Percentiles rank a stretch among this genome's conserved stretches.
Evolutionary conservation across 2,797 vertebrate genomes (phyloP).

Genomic region (Pseudochirops cupreus): DNA sequence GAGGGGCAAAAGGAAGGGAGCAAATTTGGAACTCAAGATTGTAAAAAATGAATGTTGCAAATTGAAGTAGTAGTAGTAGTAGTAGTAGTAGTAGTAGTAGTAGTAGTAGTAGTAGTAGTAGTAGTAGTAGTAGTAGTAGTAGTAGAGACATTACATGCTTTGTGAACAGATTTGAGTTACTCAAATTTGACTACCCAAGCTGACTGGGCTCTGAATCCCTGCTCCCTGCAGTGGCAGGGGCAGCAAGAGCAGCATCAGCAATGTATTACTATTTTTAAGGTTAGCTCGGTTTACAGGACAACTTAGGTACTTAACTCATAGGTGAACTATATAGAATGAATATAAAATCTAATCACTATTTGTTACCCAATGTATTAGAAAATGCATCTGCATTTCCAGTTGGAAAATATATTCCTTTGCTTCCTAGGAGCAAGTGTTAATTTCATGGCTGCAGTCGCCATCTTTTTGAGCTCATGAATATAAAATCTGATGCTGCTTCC

Average conservation of each 20-base stretch:
- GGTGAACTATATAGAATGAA: not conserved
- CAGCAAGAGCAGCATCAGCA: too few relatives aligned
- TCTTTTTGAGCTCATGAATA: not conserved
- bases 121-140: too few relatives aligned
- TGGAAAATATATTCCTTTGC: not conserved
- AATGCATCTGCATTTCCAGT: not conserved
- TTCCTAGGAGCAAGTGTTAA: not conserved
- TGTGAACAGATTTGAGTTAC: too few relatives aligned
- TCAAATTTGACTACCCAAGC: too few relatives aligned
- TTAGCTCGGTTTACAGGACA: too few relatives aligned
- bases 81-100: too few relatives aligned
- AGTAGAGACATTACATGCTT: too few relatives aligned
- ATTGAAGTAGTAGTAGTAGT: too few relatives aligned
- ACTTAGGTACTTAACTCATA: not conserved
- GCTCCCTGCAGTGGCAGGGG: too few relatives aligned
- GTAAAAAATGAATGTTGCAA: not conserved
- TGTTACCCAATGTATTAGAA: not conserved
- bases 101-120: too few relatives aligned
- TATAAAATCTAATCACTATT: not conserved
- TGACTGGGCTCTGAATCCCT: too few relatives aligned
- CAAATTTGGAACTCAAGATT: not conserved
- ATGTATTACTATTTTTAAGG: too few relatives aligned
- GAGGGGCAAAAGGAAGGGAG: not conserved
- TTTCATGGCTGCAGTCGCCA: not conserved
- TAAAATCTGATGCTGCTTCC: not conserved